phyloP scores from a whole-genome alignment of 2,797 vertebrate genomes.

The Pseudomugil tenellus region DNA sequence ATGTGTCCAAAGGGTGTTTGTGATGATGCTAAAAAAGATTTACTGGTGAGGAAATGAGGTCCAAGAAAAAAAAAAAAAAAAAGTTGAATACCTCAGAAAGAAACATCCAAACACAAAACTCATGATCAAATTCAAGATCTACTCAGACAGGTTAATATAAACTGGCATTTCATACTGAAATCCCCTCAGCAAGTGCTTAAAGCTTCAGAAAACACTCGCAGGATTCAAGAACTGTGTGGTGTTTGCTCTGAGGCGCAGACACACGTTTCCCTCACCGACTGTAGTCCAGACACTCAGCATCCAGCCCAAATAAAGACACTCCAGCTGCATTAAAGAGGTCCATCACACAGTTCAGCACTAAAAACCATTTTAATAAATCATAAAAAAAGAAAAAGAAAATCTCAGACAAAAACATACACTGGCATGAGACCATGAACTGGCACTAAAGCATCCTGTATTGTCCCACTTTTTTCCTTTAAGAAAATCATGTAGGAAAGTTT shows the following conservation, averaged over 20 bases:
- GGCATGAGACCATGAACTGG: constrained; percentile 39
- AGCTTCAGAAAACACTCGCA: constrained; percentile 75
- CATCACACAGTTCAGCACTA: constrained; percentile 53
- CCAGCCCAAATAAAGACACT: constrained; percentile 40
- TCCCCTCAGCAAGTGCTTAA: constrained; percentile 57
- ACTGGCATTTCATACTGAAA: constrained; percentile 63
- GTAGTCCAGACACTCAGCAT: constrained; percentile 52
- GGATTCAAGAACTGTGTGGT: constrained; percentile 73
- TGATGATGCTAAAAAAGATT: background rate
- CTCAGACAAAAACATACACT: constrained; percentile 41
- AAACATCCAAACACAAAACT: constrained; percentile 43
- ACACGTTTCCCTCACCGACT: constrained; percentile 72
- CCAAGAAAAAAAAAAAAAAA: constrained; percentile 11
- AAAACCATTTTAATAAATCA: constrained; percentile 19
- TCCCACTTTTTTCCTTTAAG: constrained; percentile 23
- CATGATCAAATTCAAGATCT: constrained; percentile 45
- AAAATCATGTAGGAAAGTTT: constrained; percentile 38
- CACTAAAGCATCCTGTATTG: constrained; percentile 26
- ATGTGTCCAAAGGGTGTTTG: background rate
- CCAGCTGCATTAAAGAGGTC: constrained; percentile 56
- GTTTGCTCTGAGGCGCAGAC: constrained; percentile 14
- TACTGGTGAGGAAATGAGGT: constrained; percentile 3
- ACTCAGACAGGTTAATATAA: constrained; percentile 36
- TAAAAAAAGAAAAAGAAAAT: constrained; percentile 37
- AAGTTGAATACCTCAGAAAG: constrained; percentile 28